phyloP scores from a whole-genome alignment of 2,797 vertebrate species.

The Diplodus puntazzo region DNA sequence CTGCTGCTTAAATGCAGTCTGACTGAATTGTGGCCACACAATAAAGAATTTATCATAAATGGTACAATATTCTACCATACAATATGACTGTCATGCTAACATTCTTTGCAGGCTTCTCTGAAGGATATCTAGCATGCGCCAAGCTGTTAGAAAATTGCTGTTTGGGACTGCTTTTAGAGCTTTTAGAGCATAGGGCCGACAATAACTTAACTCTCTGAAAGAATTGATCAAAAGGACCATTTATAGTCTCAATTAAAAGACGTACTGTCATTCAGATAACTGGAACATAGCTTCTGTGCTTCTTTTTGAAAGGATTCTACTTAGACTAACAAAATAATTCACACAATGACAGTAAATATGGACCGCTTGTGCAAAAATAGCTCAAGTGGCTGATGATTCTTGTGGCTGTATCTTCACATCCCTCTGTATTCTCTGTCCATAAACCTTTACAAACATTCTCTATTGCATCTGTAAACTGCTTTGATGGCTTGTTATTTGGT shows the following conservation, averaged over 20 bases:
- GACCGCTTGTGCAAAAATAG: not conserved
- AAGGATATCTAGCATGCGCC: not conserved
- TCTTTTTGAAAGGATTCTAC: not conserved
- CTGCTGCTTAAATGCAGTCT: not conserved
- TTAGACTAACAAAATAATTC: not conserved
- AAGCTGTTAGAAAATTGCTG: not conserved
- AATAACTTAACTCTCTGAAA: not conserved
- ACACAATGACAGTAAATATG: not conserved
- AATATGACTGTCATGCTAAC: not conserved
- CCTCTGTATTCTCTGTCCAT: not conserved
- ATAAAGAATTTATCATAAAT: not conserved
- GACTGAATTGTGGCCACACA: not conserved
- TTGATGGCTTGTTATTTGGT: constrained; percentile 17
- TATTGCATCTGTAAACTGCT: constrained; percentile 1
- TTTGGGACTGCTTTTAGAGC: not conserved
- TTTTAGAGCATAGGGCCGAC: not conserved
- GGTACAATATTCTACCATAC: not conserved
- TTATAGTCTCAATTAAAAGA: not conserved
- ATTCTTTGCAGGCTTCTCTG: not conserved
- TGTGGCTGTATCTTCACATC: not conserved
- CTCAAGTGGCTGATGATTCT: not conserved
- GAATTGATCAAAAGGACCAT: not conserved
- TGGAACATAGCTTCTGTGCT: not conserved
- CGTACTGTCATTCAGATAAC: not conserved
- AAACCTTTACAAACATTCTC: not conserved